phyloP scores from a whole-genome alignment of 2,797 vertebrate genomes.

The Chiloscyllium punctatum region DNA sequence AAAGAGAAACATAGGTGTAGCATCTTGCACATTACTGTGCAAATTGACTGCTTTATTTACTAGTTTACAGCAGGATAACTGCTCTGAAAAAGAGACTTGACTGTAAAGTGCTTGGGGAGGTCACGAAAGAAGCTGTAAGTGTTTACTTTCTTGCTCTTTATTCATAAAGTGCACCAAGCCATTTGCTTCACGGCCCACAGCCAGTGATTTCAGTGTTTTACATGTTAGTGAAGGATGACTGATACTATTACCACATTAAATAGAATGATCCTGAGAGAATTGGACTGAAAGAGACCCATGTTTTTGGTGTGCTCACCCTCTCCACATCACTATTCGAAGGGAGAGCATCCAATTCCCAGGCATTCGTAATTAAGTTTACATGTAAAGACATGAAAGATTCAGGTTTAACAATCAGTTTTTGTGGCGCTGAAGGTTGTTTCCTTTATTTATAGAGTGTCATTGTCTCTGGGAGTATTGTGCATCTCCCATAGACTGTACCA shows the following conservation, averaged over 20 bases:
- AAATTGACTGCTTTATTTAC: background rate
- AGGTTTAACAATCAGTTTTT: background rate
- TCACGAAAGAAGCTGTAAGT: background rate
- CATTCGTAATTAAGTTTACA: background rate
- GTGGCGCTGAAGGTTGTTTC: background rate
- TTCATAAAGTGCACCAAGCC: background rate
- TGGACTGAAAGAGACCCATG: background rate
- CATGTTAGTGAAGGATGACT: background rate
- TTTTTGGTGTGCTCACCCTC: background rate
- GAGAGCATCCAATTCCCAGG: background rate
- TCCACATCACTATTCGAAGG: background rate
- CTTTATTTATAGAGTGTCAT: background rate
- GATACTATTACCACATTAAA: background rate
- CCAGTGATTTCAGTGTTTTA: background rate
- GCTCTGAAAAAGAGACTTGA: background rate
- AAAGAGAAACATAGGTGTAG: background rate
- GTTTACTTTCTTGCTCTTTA: background rate
- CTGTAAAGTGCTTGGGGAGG: background rate
- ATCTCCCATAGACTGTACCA: background rate
- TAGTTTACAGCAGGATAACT: background rate
- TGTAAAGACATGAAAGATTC: background rate
- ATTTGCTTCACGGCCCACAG: background rate
- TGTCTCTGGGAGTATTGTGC: background rate
- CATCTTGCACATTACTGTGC: background rate
- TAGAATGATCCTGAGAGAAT: background rate